Conservation (phyloP, 2,113 vertebrate genomes). For the Vulpes vulpes region DNA sequence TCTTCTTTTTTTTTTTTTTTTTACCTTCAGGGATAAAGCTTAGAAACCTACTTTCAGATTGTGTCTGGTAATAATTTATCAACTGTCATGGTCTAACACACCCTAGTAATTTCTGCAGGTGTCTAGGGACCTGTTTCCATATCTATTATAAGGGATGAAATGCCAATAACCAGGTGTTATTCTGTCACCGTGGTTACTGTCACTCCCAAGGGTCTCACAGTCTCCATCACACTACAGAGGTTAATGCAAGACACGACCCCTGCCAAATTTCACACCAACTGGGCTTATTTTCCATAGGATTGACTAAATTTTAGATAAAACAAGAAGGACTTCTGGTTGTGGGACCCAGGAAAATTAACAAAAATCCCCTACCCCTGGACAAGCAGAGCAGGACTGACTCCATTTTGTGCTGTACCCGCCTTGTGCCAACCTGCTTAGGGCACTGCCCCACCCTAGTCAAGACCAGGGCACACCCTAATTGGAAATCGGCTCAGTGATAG, state of each 20-base stretch:
- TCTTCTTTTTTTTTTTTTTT: background rate
- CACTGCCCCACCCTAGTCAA: too few species aligned
- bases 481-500: too few species aligned
- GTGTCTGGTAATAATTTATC: constrained; percentile 74
- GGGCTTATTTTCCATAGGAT: background rate
- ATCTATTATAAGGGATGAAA: constrained; percentile 59
- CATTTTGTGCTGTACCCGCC: too few species aligned
- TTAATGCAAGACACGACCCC: constrained; percentile 33
- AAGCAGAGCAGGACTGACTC: too few species aligned
- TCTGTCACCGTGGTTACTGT: constrained; percentile 57
- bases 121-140: constrained; percentile 54
- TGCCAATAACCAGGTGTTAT: constrained; percentile 71
- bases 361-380: too few species aligned
- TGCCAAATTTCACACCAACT: constrained; percentile 18
- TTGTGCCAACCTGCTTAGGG: too few species aligned
- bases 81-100: constrained; percentile 71
- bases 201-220: constrained; percentile 42
- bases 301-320: constrained; percentile 37
- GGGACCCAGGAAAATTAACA: too few species aligned
- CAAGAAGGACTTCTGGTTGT: background rate
- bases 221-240: constrained; percentile 5
- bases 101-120: constrained; percentile 65
- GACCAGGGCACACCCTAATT: too few species aligned
- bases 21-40: constrained; percentile 3
- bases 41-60: constrained; percentile 55